Evolutionary conservation across 2,797 vertebrate species (phyloP).

Genomic region (Halcyon badia): DNA sequence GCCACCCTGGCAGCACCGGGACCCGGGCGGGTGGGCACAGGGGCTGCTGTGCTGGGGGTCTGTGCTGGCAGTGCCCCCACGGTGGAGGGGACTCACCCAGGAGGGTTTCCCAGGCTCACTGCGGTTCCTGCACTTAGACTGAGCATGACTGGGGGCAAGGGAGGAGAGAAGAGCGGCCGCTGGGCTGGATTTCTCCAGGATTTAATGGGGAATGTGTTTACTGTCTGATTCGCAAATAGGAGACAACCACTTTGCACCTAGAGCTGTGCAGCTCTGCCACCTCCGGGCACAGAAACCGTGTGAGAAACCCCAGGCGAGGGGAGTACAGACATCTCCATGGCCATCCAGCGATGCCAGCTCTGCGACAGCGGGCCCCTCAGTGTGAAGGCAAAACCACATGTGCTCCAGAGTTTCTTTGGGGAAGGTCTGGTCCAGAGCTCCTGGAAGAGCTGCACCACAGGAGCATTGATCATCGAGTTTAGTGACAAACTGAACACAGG

Average conservation of each 20-base stretch:
- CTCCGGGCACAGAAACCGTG: background rate
- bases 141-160: background rate
- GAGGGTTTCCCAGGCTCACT: background rate
- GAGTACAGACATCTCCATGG: fast-evolving
- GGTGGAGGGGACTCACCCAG: background rate
- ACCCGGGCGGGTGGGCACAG: fast-evolving
- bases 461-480: background rate
- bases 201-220: background rate
- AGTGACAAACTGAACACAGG: background rate
- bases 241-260: background rate
- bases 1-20: background rate
- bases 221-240: background rate
- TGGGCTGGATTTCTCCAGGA: background rate
- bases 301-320: background rate
- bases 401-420: background rate
- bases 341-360: fast-evolving
- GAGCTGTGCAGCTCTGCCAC: background rate
- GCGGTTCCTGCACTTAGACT: background rate
- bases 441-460: background rate
- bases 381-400: background rate
- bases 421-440: background rate
- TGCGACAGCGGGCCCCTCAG: fast-evolving
- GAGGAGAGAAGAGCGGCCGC: background rate
- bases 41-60: background rate
- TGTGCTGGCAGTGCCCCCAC: fast-evolving